Evolutionary conservation across 2,888 invertebrate species (phyloP).

Genomic region (Sacculina carcini): DNA sequence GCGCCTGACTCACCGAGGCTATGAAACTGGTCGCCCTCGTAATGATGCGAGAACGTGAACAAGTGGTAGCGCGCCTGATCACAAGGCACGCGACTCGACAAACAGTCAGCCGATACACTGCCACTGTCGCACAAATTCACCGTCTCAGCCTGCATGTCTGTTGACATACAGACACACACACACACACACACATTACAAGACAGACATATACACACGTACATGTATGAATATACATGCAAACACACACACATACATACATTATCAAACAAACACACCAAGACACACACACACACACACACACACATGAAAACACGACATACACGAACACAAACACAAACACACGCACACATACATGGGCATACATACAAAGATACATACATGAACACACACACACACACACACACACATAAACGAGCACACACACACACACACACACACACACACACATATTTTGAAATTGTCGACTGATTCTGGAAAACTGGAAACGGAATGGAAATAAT

Average conservation of each 20-base stretch:
- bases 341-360: too few relatives aligned
- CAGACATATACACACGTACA: neutral
- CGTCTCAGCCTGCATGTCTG: neutral
- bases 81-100: slow-evolving; percentile 52
- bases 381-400: too few relatives aligned
- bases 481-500: slow-evolving; percentile 1
- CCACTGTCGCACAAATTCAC: neutral
- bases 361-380: too few relatives aligned
- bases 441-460: neutral
- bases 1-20: slow-evolving; percentile 43
- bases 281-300: neutral
- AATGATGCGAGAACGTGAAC: slow-evolving; percentile 65
- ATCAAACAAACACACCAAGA: neutral
- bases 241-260: neutral
- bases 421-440: neutral
- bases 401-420: too few relatives aligned
- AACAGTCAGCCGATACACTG: slow-evolving; percentile 30
- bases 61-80: slow-evolving; percentile 76
- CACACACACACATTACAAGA: neutral
- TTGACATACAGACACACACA: neutral
- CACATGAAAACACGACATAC: too few relatives aligned
- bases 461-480: neutral
- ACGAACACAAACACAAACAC: too few relatives aligned
- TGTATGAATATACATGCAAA: neutral
- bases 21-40: slow-evolving; percentile 70